Percentiles rank a stretch among this genome's conserved stretches.
Conservation (phyloP, 2,113 vertebrate species). For the Caranx melampygus region DNA sequence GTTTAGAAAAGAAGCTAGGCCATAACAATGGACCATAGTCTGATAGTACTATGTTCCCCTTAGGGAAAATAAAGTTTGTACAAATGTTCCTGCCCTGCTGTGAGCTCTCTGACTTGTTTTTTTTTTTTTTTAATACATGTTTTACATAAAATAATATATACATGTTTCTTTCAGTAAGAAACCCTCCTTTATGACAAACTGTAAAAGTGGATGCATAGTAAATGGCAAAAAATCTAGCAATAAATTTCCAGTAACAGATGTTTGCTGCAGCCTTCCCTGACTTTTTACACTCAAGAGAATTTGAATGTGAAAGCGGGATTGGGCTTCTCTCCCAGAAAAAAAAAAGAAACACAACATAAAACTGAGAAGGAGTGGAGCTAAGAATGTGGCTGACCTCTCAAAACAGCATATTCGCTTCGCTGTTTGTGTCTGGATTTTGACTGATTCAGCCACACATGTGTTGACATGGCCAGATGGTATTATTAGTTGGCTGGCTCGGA, state of each 20-base stretch:
- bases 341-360: background rate
- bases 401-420: conserved; percentile 45
- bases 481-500: conserved; percentile 55
- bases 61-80: conserved; percentile 19
- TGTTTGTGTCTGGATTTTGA: conserved; percentile 46
- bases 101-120: background rate
- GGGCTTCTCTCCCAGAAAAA: conserved; percentile 26
- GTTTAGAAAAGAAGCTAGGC: conserved; percentile 30
- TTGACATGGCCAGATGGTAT: conserved; percentile 64
- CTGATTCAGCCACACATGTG: conserved; percentile 41
- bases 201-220: background rate
- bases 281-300: conserved; percentile 25
- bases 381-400: conserved; percentile 47
- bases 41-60: conserved; percentile 6
- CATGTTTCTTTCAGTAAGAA: background rate
- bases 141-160: background rate
- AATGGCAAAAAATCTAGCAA: conserved; percentile 8
- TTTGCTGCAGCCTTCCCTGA: conserved; percentile 24
- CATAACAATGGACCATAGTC: conserved; percentile 12
- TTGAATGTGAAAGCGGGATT: conserved; percentile 25
- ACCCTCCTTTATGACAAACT: background rate
- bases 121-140: background rate
- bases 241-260: conserved; percentile 50
- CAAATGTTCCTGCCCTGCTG: background rate
- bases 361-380: conserved; percentile 13